These are phyloP conservation scores for Rhabdornis inornatus DNA, from an alignment of 2,113 vertebrate genomes.

Conservation along the genomic window DNA sequence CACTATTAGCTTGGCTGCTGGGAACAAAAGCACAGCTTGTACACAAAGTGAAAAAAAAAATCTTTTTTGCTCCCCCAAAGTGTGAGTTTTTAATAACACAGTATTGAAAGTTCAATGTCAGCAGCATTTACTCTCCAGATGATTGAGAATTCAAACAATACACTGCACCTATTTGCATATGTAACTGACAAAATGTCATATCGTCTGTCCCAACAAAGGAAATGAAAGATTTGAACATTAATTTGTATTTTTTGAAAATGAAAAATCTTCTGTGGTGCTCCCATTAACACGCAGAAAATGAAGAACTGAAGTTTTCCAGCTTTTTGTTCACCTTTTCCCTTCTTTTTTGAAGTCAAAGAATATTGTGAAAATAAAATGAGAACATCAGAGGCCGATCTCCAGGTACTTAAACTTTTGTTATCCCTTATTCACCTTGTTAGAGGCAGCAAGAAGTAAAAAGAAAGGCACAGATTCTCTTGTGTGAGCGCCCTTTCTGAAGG, in stretches of 20 bases:
- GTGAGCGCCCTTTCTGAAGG: background rate
- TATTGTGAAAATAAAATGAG: conserved; percentile 30
- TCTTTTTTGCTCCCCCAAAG: background rate
- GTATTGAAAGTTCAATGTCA: background rate
- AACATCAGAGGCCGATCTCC: conserved; percentile 3
- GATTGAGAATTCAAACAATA: conserved; percentile 4
- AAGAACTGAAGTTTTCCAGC: background rate
- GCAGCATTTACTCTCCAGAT: background rate
- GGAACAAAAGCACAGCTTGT: background rate
- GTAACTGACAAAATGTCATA: conserved; percentile 4
- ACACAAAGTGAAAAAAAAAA: background rate
- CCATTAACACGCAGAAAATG: background rate
- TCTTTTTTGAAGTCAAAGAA: background rate
- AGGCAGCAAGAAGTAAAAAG: background rate
- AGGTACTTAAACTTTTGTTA: conserved; percentile 5
- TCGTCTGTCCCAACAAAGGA: conserved; percentile 7
- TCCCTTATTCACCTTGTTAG: background rate
- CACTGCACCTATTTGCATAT: background rate
- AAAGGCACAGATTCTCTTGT: background rate
- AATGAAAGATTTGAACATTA: background rate
- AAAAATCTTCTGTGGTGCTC: background rate
- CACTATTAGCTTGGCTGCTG: background rate
- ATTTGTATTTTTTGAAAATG: background rate
- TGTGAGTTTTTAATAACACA: background rate
- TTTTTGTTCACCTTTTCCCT: background rate